Percentiles rank a stretch among this genome's conserved stretches.
phyloP scores from a whole-genome alignment of 2,888 invertebrate species.

The Leptopilina myrica region DNA sequence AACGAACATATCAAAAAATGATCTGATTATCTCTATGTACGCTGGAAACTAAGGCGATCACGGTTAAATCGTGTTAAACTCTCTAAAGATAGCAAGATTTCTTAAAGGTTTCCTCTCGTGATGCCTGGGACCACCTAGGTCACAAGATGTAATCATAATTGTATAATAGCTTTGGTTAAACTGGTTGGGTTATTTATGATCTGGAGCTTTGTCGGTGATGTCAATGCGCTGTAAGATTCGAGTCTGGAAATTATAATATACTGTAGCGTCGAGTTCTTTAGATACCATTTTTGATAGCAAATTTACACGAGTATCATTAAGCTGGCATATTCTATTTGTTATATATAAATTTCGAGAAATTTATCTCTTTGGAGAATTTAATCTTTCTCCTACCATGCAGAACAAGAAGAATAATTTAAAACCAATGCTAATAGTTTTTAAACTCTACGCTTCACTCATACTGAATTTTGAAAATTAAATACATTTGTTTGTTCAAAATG shows the following conservation, averaged over 20 bases:
- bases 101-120: conserved; percentile 49
- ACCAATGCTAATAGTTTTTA: too few species aligned
- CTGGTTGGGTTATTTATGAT: conserved; percentile 72
- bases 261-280: conserved; percentile 49
- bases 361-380: too few species aligned
- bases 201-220: conserved; percentile 68
- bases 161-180: conserved; percentile 72
- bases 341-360: too few species aligned
- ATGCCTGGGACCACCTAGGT: conserved; percentile 69
- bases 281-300: conserved; percentile 53
- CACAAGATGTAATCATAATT: conserved; percentile 73
- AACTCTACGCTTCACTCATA: too few species aligned
- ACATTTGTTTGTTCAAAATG: too few species aligned
- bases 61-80: conserved; percentile 50
- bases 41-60: conserved; percentile 39
- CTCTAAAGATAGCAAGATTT: conserved; percentile 36
- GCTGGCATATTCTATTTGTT: too few species aligned
- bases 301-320: conserved; percentile 57
- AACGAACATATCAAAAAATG: conserved; percentile 17
- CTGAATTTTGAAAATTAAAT: too few species aligned
- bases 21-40: conserved; percentile 10
- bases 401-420: too few species aligned
- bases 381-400: too few species aligned
- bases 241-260: conserved; percentile 53
- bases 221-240: conserved; percentile 64